Percentiles rank a stretch among this genome's conserved stretches.
Evolutionary conservation across 1,140 invertebrate species (phyloP).

Genomic region (Harlomillsia oculata): DNA sequence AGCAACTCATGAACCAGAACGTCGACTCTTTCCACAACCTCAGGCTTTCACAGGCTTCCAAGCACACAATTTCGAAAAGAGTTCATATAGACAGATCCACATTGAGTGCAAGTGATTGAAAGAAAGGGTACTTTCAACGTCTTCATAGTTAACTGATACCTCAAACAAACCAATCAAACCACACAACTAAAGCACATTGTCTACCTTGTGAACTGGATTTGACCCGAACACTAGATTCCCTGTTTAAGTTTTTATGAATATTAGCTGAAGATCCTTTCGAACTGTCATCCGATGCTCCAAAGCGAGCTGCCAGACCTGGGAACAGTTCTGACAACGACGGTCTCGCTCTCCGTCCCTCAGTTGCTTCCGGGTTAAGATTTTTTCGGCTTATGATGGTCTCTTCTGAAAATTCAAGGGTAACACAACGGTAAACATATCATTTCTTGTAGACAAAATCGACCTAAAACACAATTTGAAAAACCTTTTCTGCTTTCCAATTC

Average conservation of each 20-base stretch:
- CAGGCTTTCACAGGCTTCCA: too few relatives aligned
- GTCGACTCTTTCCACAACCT: too few relatives aligned
- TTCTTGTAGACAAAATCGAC: too few relatives aligned
- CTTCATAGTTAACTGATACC: too few relatives aligned
- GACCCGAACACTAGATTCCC: conserved; percentile 34
- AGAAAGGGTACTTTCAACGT: too few relatives aligned
- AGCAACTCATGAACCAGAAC: too few relatives aligned
- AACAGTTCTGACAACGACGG: conserved; percentile 60
- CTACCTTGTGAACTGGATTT: conserved; percentile 32
- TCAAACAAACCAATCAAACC: too few relatives aligned
- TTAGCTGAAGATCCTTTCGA: conserved; percentile 28
- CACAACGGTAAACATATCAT: background rate
- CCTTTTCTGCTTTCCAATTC: conserved; percentile 52
- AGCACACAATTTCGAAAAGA: too few relatives aligned
- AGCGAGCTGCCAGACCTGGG: conserved; percentile 43
- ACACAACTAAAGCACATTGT: conserved; percentile 1
- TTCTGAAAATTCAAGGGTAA: conserved; percentile 20
- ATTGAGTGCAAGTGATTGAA: too few relatives aligned
- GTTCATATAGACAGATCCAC: too few relatives aligned
- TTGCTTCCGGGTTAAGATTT: conserved; percentile 26
- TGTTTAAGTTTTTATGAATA: conserved; percentile 26
- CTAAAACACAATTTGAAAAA: too few relatives aligned
- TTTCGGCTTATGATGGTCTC: conserved; percentile 36
- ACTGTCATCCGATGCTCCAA: conserved; percentile 27
- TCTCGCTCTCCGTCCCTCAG: conserved; percentile 45